Evolutionary conservation across 2,888 invertebrate species (phyloP).

Genomic region (Mongoloraphidia duomilia): DNA sequence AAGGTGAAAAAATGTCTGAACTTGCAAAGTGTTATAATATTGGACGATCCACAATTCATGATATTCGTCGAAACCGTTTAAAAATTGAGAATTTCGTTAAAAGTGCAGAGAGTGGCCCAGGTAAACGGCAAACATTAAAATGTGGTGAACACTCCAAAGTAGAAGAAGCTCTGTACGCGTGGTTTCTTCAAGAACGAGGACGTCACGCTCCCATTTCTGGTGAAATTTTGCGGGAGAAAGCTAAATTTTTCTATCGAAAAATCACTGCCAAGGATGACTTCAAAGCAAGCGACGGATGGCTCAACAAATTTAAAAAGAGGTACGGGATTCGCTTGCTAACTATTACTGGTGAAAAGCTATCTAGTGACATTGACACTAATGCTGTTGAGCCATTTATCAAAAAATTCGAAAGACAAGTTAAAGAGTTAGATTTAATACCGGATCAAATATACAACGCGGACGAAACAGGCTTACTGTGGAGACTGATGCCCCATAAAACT

Average conservation of each 20-base stretch:
- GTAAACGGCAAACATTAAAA: constrained; percentile 3
- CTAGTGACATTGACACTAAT: constrained; percentile 1
- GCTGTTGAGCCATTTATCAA: constrained; percentile 17
- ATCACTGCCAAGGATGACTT: constrained; percentile 7
- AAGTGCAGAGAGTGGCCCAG: too few species aligned
- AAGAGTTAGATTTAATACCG: constrained; percentile 7
- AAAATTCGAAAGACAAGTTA: constrained; percentile 15
- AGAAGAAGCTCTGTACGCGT: constrained; percentile 14
- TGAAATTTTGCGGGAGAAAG: background rate
- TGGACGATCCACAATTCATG: too few species aligned
- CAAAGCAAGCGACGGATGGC: constrained; percentile 9
- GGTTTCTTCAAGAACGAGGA: constrained; percentile 12
- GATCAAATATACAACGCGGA: constrained; percentile 8
- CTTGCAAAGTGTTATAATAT: too few species aligned
- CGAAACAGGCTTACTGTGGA: constrained; percentile 17
- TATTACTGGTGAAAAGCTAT: constrained; percentile 6
- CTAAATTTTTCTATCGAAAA: background rate
- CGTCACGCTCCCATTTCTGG: background rate
- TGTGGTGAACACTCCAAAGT: constrained; percentile 12
- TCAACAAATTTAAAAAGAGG: constrained; percentile 9
- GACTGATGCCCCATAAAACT: constrained; percentile 13
- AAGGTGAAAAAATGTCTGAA: too few species aligned
- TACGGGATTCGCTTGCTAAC: constrained; percentile 7
- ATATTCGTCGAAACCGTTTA: too few species aligned
- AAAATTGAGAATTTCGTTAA: too few species aligned